phyloP scores from a whole-genome alignment of 2,113 vertebrate species.

The Synchiropus splendidus region DNA sequence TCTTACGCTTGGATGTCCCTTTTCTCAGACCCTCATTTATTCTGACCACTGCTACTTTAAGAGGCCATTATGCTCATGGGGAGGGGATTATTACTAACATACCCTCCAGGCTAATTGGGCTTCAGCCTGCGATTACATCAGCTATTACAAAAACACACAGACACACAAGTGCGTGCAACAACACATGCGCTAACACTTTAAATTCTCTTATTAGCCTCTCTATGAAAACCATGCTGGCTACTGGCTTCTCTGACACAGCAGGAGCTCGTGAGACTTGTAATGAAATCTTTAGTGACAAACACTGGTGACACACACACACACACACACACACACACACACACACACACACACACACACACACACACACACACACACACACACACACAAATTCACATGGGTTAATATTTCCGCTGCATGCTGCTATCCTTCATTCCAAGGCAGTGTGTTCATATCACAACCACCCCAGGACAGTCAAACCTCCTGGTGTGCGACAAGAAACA shows the following conservation, averaged over 20 bases:
- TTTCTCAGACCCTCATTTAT: constrained; percentile 43
- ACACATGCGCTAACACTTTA: constrained; percentile 21
- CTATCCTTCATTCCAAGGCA: too few species aligned
- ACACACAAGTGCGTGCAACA: constrained; percentile 24
- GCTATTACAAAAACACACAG: constrained; percentile 48
- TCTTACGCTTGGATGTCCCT: constrained; percentile 3
- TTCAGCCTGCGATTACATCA: constrained; percentile 56
- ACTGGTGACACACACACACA: constrained; percentile 23
- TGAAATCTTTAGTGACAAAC: constrained; percentile 39
- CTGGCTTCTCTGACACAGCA: constrained; percentile 36
- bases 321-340: too few species aligned
- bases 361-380: too few species aligned
- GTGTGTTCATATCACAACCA: too few species aligned
- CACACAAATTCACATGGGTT: too few species aligned
- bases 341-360: neutral
- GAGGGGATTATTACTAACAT: constrained; percentile 57
- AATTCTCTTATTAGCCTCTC: constrained; percentile 46
- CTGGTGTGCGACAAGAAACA: too few species aligned
- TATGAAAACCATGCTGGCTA: constrained; percentile 26
- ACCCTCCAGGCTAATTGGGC: constrained; percentile 63
- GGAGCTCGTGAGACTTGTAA: constrained; percentile 36
- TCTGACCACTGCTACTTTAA: constrained; percentile 56
- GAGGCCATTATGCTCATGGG: constrained; percentile 58
- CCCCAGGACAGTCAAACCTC: too few species aligned
- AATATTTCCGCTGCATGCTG: too few species aligned